A percentile compares a stretch with the other conserved stretches of the same genome.
These are phyloP conservation scores for Tanypteryx hageni DNA, from an alignment of 2,888 invertebrate species.

Conservation along the genomic window DNA sequence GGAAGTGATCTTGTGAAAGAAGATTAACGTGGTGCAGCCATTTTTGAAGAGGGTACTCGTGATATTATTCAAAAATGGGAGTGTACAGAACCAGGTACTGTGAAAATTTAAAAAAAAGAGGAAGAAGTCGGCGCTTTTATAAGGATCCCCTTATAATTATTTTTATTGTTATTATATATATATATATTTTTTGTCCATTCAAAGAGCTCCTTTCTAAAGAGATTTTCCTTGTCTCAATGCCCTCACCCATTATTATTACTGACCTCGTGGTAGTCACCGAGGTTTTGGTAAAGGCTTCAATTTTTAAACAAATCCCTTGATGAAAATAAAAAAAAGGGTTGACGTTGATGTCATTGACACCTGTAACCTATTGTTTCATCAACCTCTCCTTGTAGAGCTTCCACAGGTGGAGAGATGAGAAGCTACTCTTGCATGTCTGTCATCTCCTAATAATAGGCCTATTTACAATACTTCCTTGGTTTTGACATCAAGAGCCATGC, in stretches of 20 bases:
- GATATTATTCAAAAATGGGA: conserved; percentile 63
- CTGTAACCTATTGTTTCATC: conserved; percentile 61
- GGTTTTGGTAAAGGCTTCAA: conserved; percentile 36
- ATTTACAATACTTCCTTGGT: conserved; percentile 56
- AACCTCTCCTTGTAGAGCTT: conserved; percentile 58
- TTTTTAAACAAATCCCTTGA: conserved; percentile 28
- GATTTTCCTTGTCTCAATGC: conserved; percentile 53
- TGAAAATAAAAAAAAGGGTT: conserved; percentile 21
- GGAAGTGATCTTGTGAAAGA: conserved; percentile 46
- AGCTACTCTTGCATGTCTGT: conserved; percentile 60
- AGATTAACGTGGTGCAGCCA: conserved; percentile 63
- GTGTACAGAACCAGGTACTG: conserved; percentile 64
- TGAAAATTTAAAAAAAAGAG: conserved; percentile 57
- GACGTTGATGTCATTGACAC: conserved; percentile 62
- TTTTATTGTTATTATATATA: conserved; percentile 63
- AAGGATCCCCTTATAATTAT: conserved; percentile 63
- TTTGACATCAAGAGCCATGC: conserved; percentile 55
- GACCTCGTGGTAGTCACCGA: conserved; percentile 36
- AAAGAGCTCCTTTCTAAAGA: conserved; percentile 51
- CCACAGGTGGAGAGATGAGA: conserved; percentile 60
- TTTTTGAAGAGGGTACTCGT: conserved; percentile 64
- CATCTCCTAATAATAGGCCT: conserved; percentile 58
- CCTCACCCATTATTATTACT: conserved; percentile 50
- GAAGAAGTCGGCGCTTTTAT: conserved; percentile 54
- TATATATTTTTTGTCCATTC: conserved; percentile 60